Evolutionary conservation across 2,113 vertebrate species (phyloP), one percentile per base, ranked within the genome.

Genomic region (Phrynosoma blainvillii): DNA sequence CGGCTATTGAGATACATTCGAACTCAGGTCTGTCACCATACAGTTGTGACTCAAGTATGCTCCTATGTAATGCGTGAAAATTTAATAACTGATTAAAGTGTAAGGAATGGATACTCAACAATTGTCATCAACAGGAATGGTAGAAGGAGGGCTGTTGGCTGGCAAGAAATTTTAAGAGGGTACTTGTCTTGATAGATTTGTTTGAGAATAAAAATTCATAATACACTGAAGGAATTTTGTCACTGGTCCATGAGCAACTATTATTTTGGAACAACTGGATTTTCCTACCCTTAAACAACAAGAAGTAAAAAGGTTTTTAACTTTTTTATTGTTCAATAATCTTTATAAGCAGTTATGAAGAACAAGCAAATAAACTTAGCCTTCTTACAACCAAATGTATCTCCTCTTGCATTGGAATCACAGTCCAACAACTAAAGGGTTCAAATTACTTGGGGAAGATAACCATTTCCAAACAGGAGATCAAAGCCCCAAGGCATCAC

Each of bases 301-400:
- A 56, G 1, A 52, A 42, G 27, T 62, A 75, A 87, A 75, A 21
- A 23, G 36, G 76, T 65, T 87, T 52, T 30, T 77, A 80, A 27
- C 52, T 54, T 76, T 84, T 88, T 87, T 74, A 83, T 83, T 88
- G 66, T 68, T 76, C 36, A 87, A 56, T 82, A 77, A 76, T 88
- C 74, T 88, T 82, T 40, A 73, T 30, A 80, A 80, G 52, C 21
- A 80, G 42, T 7, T 54, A 32, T 65, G 32, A 82, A 76, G 30
- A 88, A 88, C 76, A 78, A 30, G 16, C 62, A 83, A 77, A 52
- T 84, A 83, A 32, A 65, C 56, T n/a, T 42, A 30, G 78, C 86
- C 54, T 87, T 40, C 16, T 81, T 59, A 47, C n/a, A 70, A 68
- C 78, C 68, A 81, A 8, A 81, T 81, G 25, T 20, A 42, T n/a